Percentiles rank a stretch among this genome's conserved stretches.
These are phyloP conservation scores for Meles meles DNA, from an alignment of 2,113 vertebrate genomes.

Conservation along the genomic window DNA sequence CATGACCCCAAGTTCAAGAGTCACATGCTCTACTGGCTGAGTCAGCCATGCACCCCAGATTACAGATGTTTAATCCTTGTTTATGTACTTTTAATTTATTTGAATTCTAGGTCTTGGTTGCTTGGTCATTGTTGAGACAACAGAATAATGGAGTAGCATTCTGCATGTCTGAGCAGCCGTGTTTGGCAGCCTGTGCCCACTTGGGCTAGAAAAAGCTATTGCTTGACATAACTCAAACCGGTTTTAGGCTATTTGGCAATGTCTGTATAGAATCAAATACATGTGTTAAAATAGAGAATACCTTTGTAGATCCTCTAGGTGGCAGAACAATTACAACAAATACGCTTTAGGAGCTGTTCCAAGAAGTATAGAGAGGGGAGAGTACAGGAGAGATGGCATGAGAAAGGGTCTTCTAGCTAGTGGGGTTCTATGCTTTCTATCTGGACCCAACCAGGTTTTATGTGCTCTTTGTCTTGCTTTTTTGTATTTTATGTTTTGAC, in stretches of 20 bases:
- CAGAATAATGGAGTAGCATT: not conserved
- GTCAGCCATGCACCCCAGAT: not conserved
- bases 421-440: not conserved
- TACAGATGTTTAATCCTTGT: not conserved
- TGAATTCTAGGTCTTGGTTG: not conserved
- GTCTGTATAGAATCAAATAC: not conserved
- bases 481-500: not conserved
- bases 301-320: slow-evolving; percentile 38
- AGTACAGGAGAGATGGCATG: not conserved
- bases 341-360: not conserved
- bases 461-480: not conserved
- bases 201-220: not conserved
- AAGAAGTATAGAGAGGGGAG: not conserved
- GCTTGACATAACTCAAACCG: not conserved
- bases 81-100: not conserved
- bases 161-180: not conserved
- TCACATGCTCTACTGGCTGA: not conserved
- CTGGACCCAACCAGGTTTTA: not conserved
- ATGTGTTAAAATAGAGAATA: not conserved
- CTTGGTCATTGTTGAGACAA: not conserved
- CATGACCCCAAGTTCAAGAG: fast-evolving
- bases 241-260: not conserved
- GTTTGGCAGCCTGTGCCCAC: not conserved
- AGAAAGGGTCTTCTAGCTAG: not conserved
- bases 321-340: slow-evolving; percentile 7